Evolutionary conservation across 2,888 invertebrate genomes (phyloP).

Genomic region (Oscheius onirici): DNA sequence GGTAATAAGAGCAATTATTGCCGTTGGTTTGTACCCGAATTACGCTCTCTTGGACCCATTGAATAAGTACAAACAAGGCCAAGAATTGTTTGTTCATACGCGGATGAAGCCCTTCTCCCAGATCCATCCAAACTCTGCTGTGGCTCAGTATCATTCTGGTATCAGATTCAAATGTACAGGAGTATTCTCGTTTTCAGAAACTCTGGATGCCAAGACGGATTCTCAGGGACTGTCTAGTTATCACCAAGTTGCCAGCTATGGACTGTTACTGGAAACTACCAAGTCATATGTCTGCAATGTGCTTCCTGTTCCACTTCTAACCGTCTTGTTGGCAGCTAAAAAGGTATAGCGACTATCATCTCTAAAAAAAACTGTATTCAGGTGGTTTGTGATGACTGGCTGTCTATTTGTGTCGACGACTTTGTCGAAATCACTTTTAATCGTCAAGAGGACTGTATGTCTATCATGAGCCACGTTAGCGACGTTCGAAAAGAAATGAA

Average conservation of each 20-base stretch:
- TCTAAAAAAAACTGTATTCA: not conserved
- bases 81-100: slow-evolving; percentile 66
- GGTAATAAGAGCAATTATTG: slow-evolving; percentile 77
- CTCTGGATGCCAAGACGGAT: slow-evolving; percentile 43
- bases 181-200: slow-evolving; percentile 35
- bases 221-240: slow-evolving; percentile 38
- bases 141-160: slow-evolving; percentile 60
- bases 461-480: slow-evolving; percentile 38
- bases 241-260: slow-evolving; percentile 63
- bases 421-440: slow-evolving; percentile 50
- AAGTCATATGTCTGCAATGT: slow-evolving; percentile 63
- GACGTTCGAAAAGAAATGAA: slow-evolving; percentile 46
- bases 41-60: slow-evolving; percentile 92
- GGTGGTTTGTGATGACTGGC: slow-evolving; percentile 42
- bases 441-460: slow-evolving; percentile 36
- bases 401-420: slow-evolving; percentile 42
- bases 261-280: slow-evolving; percentile 65
- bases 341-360: slow-evolving; percentile 39
- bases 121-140: slow-evolving; percentile 65
- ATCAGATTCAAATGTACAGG: not conserved
- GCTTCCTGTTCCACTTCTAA: slow-evolving; percentile 52
- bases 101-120: slow-evolving; percentile 61
- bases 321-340: slow-evolving; percentile 48
- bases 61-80: slow-evolving; percentile 83
- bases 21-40: slow-evolving; percentile 93